Base-by-base conservation (phyloP, 2,888 invertebrate species). In the Drosophila affinis region DNA sequence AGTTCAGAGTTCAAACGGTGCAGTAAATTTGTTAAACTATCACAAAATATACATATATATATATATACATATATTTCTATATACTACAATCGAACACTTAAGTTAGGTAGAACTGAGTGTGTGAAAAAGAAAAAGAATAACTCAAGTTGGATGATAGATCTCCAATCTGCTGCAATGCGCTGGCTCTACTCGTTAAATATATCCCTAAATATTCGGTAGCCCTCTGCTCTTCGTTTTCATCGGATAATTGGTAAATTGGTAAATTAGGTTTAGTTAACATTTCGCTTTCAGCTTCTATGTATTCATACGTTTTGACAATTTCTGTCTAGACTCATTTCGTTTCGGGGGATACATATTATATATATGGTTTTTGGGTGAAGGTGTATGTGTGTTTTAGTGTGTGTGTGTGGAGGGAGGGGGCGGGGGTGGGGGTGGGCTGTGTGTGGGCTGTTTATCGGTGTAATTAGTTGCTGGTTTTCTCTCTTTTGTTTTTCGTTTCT, bases 71-170 rank as follows among this genome's bases (percentile, higher is more conserved):
- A 51, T 34, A 49, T 21, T 32, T 24, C 4, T 24, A 24, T 24
- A 24, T 24, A 55, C 76, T 76, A 82, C 63, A 74, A 79, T 74
- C 85, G 85, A 82, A 82, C 82, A 82, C 82, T 72, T 71, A 52
- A 75, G 69, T 48, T 53, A 18, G 69, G 75, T 73, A 78, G 68
- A 78, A 62, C 48, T 70, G 21, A 3, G 52, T 67, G 68, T 57
- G 58, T n/a, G 34, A 64, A 56, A 58, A 62, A 47, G 53, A 48
- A 55, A 52, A 49, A 62, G 6, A 17, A 3, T 21, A 2, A 44
- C 9, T 51, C 32, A 24, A 34, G 17, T 52, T 61, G 52, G 52
- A 52, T 63, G 61, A 46, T 63, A 34, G 59, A 44, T 49, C 45
- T 59, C 34, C 24, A 24, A 24, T 29, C 34, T 32, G 3, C 34